phyloP scores from a whole-genome alignment of 2,888 invertebrate species.

The Tetheella fluctuosa region DNA sequence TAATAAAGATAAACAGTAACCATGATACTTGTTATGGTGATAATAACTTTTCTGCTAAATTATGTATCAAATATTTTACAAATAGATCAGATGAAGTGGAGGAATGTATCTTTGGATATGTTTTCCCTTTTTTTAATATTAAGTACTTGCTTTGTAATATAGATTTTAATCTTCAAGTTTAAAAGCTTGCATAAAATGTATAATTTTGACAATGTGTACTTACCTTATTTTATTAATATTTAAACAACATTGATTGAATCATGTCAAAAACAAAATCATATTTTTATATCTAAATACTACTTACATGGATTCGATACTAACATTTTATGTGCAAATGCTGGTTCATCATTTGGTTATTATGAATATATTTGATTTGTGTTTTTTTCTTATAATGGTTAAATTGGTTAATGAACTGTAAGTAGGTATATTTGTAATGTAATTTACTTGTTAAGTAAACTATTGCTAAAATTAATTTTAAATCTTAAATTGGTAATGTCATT shows the following conservation, averaged over 20 bases:
- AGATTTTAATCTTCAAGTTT: background rate
- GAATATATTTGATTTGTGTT: background rate
- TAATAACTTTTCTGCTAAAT: background rate
- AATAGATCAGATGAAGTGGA: background rate
- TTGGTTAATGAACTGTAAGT: background rate
- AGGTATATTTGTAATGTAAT: conserved; percentile 12
- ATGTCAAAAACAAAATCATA: background rate
- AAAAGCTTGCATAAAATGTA: background rate
- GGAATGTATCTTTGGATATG: background rate
- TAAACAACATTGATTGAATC: background rate
- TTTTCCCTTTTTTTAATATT: no score
- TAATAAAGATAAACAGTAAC: conserved; percentile 69
- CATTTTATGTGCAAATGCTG: background rate
- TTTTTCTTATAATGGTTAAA: background rate
- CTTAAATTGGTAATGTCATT: conserved; percentile 17
- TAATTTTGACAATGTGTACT: background rate
- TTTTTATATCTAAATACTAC: background rate
- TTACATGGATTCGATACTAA: background rate
- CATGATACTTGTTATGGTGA: background rate
- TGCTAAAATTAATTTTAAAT: conserved; percentile 9
- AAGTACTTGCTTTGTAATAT: no score
- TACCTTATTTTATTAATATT: background rate
- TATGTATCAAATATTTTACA: background rate
- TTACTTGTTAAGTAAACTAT: conserved; percentile 3
- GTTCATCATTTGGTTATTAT: background rate